Conservation (phyloP, 1,140 invertebrate genomes). For the Metaphire vulgaris region DNA sequence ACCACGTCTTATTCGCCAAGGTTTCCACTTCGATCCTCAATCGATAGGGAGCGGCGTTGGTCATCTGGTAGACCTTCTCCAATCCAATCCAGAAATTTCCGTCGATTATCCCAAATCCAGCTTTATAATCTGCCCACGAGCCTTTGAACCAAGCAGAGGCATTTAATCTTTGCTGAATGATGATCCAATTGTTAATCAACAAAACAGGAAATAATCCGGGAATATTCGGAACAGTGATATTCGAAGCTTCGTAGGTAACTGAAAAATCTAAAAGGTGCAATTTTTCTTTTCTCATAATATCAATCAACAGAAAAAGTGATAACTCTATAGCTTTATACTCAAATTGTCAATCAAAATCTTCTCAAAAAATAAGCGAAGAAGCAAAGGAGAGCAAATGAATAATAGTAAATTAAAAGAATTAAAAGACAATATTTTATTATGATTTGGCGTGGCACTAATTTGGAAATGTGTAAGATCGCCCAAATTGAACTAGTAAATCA, state of each 20-base stretch:
- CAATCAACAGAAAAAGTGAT: too few species aligned
- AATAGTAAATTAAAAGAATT: too few species aligned
- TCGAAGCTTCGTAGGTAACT: not conserved
- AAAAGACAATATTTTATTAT: too few species aligned
- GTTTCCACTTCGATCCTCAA: not conserved
- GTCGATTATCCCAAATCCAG: slow-evolving; percentile 17
- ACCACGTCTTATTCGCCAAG: not conserved
- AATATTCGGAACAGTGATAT: not conserved
- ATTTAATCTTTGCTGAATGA: slow-evolving; percentile 26
- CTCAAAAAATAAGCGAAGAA: too few species aligned
- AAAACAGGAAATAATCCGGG: not conserved
- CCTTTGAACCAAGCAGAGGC: slow-evolving; percentile 14
- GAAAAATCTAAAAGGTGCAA: not conserved
- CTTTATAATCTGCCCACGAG: slow-evolving; percentile 25
- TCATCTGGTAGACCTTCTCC: slow-evolving; percentile 8
- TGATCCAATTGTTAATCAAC: slow-evolving; percentile 3
- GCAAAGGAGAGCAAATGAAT: too few species aligned
- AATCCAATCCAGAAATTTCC: slow-evolving; percentile 24
- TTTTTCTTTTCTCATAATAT: too few species aligned
- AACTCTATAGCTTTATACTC: too few species aligned
- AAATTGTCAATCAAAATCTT: too few species aligned
- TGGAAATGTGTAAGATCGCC: too few species aligned
- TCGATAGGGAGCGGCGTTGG: not conserved
- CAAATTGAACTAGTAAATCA: too few species aligned
- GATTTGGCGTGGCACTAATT: too few species aligned